Percentiles rank a stretch among this genome's conserved stretches.
phyloP scores from a whole-genome alignment of 2,113 vertebrate species.

The Leucopsar rothschildi region DNA sequence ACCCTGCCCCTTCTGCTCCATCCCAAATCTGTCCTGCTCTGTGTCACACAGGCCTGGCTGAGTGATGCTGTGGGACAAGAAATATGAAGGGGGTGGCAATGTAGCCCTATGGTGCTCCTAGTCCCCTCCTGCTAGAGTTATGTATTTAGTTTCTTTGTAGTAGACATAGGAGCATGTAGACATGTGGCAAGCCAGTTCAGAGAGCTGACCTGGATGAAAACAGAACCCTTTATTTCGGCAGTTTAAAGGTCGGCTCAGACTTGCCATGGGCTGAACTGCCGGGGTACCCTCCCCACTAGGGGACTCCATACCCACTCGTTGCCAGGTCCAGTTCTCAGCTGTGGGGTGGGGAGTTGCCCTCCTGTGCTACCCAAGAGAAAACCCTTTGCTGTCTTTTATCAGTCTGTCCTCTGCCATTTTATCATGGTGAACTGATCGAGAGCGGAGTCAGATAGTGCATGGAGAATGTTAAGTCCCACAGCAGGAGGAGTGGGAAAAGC shows the following conservation, averaged over 20 bases:
- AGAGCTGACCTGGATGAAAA: not conserved
- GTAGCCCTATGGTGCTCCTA: not conserved
- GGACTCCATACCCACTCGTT: not conserved
- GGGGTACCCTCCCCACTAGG: not conserved
- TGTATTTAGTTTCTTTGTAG: fast-evolving
- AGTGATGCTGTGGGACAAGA: not conserved
- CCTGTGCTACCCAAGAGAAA: not conserved
- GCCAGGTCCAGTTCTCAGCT: not conserved
- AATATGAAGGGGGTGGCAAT: fast-evolving
- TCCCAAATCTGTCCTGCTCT: not conserved
- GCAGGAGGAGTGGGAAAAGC: not conserved
- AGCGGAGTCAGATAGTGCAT: not conserved
- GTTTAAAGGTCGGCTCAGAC: not conserved
- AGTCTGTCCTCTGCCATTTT: not conserved
- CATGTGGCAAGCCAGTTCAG: not conserved
- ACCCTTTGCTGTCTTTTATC: not conserved
- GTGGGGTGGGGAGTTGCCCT: not conserved
- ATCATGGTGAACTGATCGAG: not conserved
- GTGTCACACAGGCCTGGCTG: fast-evolving
- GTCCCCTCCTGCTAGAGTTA: not conserved
- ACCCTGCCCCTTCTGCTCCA: not conserved
- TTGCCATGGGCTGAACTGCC: not conserved
- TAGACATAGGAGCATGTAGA: not conserved
- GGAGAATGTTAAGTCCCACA: not conserved
- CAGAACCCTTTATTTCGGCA: not conserved